These are phyloP conservation scores for Lepidurus arcticus DNA, from an alignment of 1,140 invertebrate genomes.

Conservation along the genomic window DNA sequence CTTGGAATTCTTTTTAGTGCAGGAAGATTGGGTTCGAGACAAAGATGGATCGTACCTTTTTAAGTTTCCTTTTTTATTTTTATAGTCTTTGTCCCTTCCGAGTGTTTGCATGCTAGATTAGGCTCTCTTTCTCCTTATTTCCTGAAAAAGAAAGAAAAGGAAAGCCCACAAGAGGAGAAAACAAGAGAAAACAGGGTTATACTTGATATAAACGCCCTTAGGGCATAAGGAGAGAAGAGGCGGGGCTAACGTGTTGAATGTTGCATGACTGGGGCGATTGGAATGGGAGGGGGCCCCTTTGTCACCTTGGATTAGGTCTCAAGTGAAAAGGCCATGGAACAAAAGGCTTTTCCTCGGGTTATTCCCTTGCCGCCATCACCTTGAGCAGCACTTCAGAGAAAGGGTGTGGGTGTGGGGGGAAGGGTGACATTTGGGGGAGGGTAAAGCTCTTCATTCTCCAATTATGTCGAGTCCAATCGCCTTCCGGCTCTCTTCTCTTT, in stretches of 20 bases:
- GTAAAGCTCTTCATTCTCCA: conserved; percentile 1
- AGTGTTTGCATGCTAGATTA: conserved; percentile 22
- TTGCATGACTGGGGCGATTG: conserved; percentile 20
- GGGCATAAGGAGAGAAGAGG: neutral
- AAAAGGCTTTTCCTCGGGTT: neutral
- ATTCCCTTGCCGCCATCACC: conserved; percentile 7
- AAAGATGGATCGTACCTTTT: neutral
- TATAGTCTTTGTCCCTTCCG: neutral
- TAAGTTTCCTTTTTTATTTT: neutral
- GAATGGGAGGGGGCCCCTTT: neutral
- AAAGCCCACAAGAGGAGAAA: neutral
- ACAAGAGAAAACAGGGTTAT: neutral
- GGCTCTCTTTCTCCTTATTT: conserved; percentile 6
- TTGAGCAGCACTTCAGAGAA: conserved; percentile 17
- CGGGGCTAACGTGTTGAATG: conserved; percentile 13
- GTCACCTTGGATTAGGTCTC: conserved; percentile 17
- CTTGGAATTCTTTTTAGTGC: neutral
- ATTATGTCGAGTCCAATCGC: conserved; percentile 6
- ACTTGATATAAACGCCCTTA: neutral
- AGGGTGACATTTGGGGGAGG: neutral
- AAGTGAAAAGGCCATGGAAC: conserved; percentile 5
- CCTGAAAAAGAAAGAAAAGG: neutral
- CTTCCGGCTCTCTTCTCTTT: neutral
- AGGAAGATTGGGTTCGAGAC: conserved; percentile 11
- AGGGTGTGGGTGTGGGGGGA: neutral